phyloP scores from a whole-genome alignment of 2,888 invertebrate species.

The Acrobasis consociella region DNA sequence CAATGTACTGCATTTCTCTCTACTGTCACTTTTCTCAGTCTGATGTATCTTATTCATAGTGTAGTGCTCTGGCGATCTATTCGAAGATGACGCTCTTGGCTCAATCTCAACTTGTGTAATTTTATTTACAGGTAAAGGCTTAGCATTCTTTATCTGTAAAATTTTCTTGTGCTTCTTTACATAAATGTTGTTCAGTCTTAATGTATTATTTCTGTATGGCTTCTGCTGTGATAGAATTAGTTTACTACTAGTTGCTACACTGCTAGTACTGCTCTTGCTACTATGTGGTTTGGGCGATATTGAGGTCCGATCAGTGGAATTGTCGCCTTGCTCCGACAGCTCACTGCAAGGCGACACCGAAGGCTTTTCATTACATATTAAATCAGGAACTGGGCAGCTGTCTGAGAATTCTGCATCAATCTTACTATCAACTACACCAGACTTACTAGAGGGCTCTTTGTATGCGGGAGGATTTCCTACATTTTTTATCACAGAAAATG shows the following conservation, averaged over 20 bases:
- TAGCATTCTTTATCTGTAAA: slow-evolving; percentile 72
- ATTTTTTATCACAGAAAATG: slow-evolving; percentile 76
- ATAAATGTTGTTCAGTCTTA: slow-evolving; percentile 71
- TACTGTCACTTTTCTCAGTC: slow-evolving; percentile 41
- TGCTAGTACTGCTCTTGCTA: slow-evolving; percentile 39
- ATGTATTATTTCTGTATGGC: slow-evolving; percentile 48
- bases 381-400: slow-evolving; percentile 74
- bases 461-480: slow-evolving; percentile 62
- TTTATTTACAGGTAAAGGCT: slow-evolving; percentile 37
- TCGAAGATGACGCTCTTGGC: slow-evolving; percentile 57
- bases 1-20: slow-evolving; percentile 44
- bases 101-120: slow-evolving; percentile 41
- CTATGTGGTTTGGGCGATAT: slow-evolving; percentile 54
- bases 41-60: slow-evolving; percentile 56
- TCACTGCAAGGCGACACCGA: slow-evolving; percentile 79
- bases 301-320: slow-evolving; percentile 58
- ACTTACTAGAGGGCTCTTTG: slow-evolving; percentile 57
- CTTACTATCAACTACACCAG: slow-evolving; percentile 55
- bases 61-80: slow-evolving; percentile 59
- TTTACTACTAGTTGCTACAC: slow-evolving; percentile 41
- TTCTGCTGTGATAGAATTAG: slow-evolving; percentile 47
- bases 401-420: slow-evolving; percentile 70
- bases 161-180: slow-evolving; percentile 74
- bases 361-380: slow-evolving; percentile 79
- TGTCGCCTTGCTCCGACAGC: slow-evolving; percentile 73